Evolutionary conservation across 2,888 invertebrate genomes (phyloP), one percentile per base, ranked within the genome.

Genomic region (Erebia ligea): DNA sequence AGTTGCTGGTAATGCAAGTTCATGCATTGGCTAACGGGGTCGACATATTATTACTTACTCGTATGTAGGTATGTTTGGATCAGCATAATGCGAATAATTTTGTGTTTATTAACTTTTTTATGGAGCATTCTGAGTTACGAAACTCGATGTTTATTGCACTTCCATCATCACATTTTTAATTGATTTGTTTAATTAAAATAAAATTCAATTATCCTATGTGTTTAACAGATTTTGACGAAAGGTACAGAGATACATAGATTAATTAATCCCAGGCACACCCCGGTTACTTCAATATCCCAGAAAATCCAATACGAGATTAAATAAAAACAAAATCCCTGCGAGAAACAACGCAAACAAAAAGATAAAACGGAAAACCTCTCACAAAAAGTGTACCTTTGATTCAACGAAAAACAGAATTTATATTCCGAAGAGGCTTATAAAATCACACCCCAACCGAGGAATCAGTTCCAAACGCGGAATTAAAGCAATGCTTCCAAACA

Each of bases 21-120:
- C 61, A 61, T 42, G 42, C 61, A 61, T 61, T 61, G 61, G 42
- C 11, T 61, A 61, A 61, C 61, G 6, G 42, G 61, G 58, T 58
- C 61, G 42, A 45, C 17, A 42, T 42, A 59, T 21, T 42, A 59
- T 21, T 19, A 56, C 13, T 11, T 42, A 42, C 34, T 34, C 42
- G 45, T 45, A 45, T 45, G 45, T 45, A 13, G 11, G 45, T 11
- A 45, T 42, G 40, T 40, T 42, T 42, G 19, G 42, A 19, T 61
- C 59, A 42, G 59, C 59, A n/a, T 40, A 13, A n/a, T 13, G 17
- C 42, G 19, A 13, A 19, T 19, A 54, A 19, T 19, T 6, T 57
- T 57, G 25, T 34, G 57, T 58, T n/a, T 52, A 2, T 8, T 52
- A 52, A 19, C 52, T 52, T 52, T 11, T 11, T 54, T 54, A 54